Evolutionary conservation across 2,888 invertebrate genomes (phyloP).

Genomic region (Theodoxus fluviatilis): DNA sequence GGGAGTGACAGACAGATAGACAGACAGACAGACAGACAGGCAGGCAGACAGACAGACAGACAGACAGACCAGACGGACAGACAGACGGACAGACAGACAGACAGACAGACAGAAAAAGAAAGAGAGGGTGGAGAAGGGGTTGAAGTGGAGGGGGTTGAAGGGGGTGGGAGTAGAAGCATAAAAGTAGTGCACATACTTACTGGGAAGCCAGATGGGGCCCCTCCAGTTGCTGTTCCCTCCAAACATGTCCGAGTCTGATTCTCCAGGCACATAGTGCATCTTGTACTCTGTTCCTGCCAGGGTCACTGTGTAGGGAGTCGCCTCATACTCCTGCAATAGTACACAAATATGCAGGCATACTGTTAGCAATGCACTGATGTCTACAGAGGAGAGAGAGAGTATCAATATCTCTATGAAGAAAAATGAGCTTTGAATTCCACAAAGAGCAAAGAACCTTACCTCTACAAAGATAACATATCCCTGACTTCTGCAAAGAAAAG

Average conservation of each 20-base stretch:
- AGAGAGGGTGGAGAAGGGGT: too few relatives aligned
- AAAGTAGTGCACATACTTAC: slow-evolving; percentile 69
- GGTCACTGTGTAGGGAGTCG: slow-evolving; percentile 41
- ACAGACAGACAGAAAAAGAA: too few relatives aligned
- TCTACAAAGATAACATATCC: too few relatives aligned
- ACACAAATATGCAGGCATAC: not conserved
- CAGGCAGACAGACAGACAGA: not conserved
- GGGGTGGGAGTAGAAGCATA: slow-evolving; percentile 68
- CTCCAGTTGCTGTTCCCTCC: slow-evolving; percentile 67
- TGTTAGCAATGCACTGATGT: not conserved
- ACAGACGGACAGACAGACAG: not conserved
- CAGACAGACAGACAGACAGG: not conserved
- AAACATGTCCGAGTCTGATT: slow-evolving; percentile 60
- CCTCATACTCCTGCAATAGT: slow-evolving; percentile 37
- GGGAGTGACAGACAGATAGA: slow-evolving; percentile 6
- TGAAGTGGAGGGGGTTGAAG: too few relatives aligned
- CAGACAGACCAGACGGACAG: not conserved
- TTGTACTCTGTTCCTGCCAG: slow-evolving; percentile 27
- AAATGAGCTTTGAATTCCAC: too few relatives aligned
- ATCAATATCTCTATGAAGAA: too few relatives aligned
- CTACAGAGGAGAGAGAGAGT: too few relatives aligned
- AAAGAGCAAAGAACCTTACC: too few relatives aligned
- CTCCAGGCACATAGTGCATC: slow-evolving; percentile 52
- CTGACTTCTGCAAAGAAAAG: too few relatives aligned
- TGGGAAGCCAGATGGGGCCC: slow-evolving; percentile 65